Evolutionary conservation across 2,797 vertebrate species (phyloP).

Genomic region (Leptatherina wallacei): DNA sequence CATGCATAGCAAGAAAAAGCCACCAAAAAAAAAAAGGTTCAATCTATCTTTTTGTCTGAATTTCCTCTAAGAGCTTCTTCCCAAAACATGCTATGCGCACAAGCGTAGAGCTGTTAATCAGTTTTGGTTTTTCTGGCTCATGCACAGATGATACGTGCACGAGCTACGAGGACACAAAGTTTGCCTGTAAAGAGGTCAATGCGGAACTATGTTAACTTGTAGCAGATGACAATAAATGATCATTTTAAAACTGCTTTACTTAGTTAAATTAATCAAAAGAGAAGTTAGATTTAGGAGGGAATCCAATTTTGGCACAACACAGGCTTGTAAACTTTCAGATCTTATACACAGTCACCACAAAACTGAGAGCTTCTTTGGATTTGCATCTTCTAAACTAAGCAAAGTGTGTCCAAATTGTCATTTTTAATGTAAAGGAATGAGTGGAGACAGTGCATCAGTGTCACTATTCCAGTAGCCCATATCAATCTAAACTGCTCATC

Average conservation of each 20-base stretch:
- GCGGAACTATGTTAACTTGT: background rate
- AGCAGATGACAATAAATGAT: background rate
- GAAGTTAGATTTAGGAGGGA: background rate
- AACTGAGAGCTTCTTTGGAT: background rate
- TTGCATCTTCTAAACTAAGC: background rate
- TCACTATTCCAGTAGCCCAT: background rate
- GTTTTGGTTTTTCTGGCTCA: conserved; percentile 1
- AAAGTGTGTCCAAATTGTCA: background rate
- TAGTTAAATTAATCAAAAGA: background rate
- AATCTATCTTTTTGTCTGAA: background rate
- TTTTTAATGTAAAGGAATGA: background rate
- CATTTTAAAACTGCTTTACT: background rate
- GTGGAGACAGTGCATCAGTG: background rate
- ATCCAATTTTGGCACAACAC: background rate
- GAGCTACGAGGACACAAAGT: background rate
- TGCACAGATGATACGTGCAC: background rate
- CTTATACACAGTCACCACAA: background rate
- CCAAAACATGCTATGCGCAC: background rate
- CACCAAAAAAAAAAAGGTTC: background rate
- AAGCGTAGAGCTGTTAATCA: background rate
- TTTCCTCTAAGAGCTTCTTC: too few species aligned
- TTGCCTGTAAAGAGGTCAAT: background rate
- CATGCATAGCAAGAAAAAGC: background rate
- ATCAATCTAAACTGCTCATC: background rate
- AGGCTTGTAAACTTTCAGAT: background rate